These are phyloP conservation scores for Polymixis lichenea DNA, from an alignment of 2,888 invertebrate species.

Conservation along the genomic window DNA sequence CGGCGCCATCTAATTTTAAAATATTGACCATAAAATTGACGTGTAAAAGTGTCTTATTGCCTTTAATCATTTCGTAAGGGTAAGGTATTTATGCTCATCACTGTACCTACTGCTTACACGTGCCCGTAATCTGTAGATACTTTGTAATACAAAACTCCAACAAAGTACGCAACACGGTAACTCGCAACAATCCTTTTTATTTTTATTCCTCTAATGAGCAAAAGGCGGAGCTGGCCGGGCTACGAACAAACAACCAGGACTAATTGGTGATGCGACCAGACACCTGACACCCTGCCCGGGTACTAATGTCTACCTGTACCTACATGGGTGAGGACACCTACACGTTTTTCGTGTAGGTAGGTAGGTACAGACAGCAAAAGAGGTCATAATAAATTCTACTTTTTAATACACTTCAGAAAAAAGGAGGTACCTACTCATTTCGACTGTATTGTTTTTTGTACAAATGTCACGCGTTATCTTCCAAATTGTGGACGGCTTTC, in stretches of 20 bases:
- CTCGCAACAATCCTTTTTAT: conserved; percentile 45
- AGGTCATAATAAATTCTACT: background rate
- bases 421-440: no score
- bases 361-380: background rate
- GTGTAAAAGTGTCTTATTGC: background rate
- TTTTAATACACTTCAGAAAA: background rate
- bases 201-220: conserved; percentile 62
- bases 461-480: no score
- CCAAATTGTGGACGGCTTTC: no score
- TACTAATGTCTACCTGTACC: conserved; percentile 20
- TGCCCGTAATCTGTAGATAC: conserved; percentile 28
- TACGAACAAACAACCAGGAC: conserved; percentile 24
- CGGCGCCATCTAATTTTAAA: background rate
- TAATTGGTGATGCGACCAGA: conserved; percentile 67
- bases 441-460: no score
- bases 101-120: conserved; percentile 33
- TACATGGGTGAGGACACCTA: background rate
- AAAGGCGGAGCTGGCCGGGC: conserved; percentile 41
- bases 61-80: background rate
- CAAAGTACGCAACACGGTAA: conserved; percentile 9
- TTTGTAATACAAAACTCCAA: conserved; percentile 22
- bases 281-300: conserved; percentile 61
- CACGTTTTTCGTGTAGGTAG: conserved; percentile 1
- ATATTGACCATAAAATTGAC: background rate
- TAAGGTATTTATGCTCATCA: background rate